A percentile compares a stretch with the other conserved stretches of the same genome.
phyloP scores from a whole-genome alignment of 2,113 vertebrate species.

The Prochilodus magdalenae region DNA sequence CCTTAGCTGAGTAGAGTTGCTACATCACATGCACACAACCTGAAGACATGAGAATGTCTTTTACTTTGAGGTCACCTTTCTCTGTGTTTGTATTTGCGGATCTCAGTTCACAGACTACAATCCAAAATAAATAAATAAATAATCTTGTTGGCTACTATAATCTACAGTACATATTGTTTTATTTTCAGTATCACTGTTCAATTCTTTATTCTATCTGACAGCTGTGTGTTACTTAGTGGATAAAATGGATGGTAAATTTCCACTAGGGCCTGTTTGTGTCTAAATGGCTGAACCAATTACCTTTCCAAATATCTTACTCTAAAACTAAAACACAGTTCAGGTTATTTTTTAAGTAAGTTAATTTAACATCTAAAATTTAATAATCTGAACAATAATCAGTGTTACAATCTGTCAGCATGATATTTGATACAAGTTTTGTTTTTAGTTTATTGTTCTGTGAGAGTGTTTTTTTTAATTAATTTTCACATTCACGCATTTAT shows the following conservation, averaged over 20 bases:
- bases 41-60: slow-evolving; percentile 24
- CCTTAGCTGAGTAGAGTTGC: slow-evolving; percentile 60
- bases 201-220: too few relatives aligned
- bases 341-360: not conserved
- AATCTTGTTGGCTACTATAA: not conserved
- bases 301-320: not conserved
- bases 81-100: not conserved
- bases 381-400: too few relatives aligned
- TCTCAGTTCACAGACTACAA: not conserved
- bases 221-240: not conserved
- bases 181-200: not conserved
- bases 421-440: too few relatives aligned
- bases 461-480: too few relatives aligned
- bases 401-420: too few relatives aligned
- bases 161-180: not conserved
- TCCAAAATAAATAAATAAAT: not conserved
- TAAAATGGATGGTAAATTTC: not conserved
- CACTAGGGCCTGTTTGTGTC: not conserved
- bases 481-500: too few relatives aligned
- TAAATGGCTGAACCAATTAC: not conserved
- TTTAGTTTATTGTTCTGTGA: too few relatives aligned
- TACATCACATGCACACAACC: not conserved
- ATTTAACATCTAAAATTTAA: too few relatives aligned
- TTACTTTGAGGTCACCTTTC: not conserved
- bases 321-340: not conserved